Conservation (phyloP, 2,888 invertebrate genomes). For the Listrodromus nycthemerus region DNA sequence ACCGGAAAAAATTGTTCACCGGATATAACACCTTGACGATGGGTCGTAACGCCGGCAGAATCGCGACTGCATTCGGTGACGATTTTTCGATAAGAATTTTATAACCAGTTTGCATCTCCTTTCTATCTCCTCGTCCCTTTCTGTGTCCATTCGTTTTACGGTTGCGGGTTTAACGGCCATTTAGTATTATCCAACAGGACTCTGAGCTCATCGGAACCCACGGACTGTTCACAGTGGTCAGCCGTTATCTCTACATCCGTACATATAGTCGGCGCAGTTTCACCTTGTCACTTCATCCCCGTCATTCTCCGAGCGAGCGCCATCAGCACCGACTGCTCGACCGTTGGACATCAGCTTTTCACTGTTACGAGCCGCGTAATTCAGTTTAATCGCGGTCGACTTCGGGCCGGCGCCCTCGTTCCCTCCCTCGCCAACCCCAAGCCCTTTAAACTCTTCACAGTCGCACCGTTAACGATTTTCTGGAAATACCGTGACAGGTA, state of each 20-base stretch:
- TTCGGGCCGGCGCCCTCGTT: conserved; percentile 18
- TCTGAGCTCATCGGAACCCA: conserved; percentile 5
- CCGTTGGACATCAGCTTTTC: conserved; percentile 33
- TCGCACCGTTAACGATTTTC: conserved; percentile 46
- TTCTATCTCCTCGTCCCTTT: conserved; percentile 1
- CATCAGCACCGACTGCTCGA: conserved; percentile 22
- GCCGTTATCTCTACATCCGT: conserved; percentile 26
- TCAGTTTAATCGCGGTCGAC: conserved; percentile 54
- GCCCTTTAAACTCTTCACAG: conserved; percentile 6
- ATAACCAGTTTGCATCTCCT: conserved; percentile 43
- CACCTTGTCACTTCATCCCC: neutral
- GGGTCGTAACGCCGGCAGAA: conserved; percentile 16
- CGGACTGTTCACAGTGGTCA: conserved; percentile 26
- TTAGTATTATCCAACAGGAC: conserved; percentile 44
- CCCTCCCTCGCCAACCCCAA: neutral
- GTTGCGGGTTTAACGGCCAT: conserved; percentile 32
- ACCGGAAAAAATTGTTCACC: conserved; percentile 45
- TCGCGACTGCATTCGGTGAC: conserved; percentile 36
- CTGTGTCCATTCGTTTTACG: conserved; percentile 33
- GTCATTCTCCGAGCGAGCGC: conserved; percentile 13
- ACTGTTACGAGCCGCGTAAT: conserved; percentile 54
- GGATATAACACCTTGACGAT: neutral
- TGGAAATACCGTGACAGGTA: conserved; percentile 49
- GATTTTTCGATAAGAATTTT: conserved; percentile 61
- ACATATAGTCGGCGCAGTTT: neutral